Base-by-base conservation (phyloP, 2,797 vertebrate genomes). In the Lutjanus argentimaculatus region DNA sequence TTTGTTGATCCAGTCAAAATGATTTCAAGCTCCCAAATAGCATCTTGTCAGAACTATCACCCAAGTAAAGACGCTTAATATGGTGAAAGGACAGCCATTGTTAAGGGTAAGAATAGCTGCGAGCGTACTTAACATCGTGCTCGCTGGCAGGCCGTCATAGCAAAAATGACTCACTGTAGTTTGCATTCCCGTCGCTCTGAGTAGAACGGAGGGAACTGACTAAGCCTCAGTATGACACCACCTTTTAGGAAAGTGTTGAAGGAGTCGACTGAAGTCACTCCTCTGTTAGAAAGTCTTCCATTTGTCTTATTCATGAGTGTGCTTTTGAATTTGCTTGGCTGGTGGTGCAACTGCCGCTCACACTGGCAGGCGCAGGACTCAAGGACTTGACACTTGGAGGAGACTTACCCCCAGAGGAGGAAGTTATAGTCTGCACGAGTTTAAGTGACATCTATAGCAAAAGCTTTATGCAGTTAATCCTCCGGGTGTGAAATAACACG, bases 281-380 rank as follows among this genome's bases (percentile, higher is more conserved):
- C 75, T 61, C 64, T 69, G 77, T 75, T 82, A 67, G 66, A 86
- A 90, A 83, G 67, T 64, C 83, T 68, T 57, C 76, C 74, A 81
- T 87, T 91, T 91, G 87, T 89, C 86, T 88, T 85, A 88, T 90
- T 87, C 79, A 80, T 86, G 80, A 78, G 82, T 77, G 74, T 78
- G 75, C 69, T 67, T 91, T 85, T 86, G 75, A 91, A 86, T 87
- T 77, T 88, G 78, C 78, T 85, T 77, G 82, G 80, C 68, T 84
- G 73, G 57, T 71, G 79, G 80, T 88, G 84, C 85, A 48, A 61
- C 82, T 55, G 84, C 77, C 62, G 68, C 78, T 83, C 67, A 6
- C 55, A n/a, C 82, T 70, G 76, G 77, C 74, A 75, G 80, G n/a
- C 62, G 7, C 67, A 63, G 59, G 70, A 83, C 81, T 89, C 76